Evolutionary conservation across 1,140 invertebrate genomes (phyloP), one percentile per base, ranked within the genome.

Genomic region (Cydia amplana): DNA sequence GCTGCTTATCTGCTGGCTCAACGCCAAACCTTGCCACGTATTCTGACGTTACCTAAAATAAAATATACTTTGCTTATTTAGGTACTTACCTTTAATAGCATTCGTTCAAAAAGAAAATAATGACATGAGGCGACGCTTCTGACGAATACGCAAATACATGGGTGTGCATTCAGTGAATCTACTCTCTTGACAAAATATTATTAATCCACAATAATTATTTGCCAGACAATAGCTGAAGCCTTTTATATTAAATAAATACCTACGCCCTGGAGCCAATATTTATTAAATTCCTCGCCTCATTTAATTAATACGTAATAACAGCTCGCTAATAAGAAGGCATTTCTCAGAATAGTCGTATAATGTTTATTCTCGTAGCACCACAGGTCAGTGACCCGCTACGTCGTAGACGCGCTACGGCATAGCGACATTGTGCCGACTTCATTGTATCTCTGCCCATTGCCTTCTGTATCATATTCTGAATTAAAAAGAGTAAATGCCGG

Each of bases 381-480:
- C 18, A 64, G 63, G 63, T 64, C 63, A 25, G 1, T 4, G 63
- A 64, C 63, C 63, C 63, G 63, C 63, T 64, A 64, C 63, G 63
- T 9, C 63, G 63, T 64, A 64, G 63, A 14, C 20, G 20, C 9
- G 9, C 63, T 64, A 64, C 63, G 63, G 5, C 55, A 23, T 23
- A 25, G 63, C 7, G 12, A 28, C 12, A n/a, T 55, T 40, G 43
- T 16, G 43, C 43, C 43, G 14, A 46, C 36, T 40, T 40, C 36
- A 10, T 40, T 40, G 36, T 1, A 49, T n/a, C 46, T 2, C 12
- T 16, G 46, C 12, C 46, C n/a, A 49, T n/a, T 49, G 46, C 36
- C 36, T 40, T 10, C 7, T 10, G 1, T 40, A 40, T 40, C 36
- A 36, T 40, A 40, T 40, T 40, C 9, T 0, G 32, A 32, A 32